These are phyloP conservation scores for Callimorpha dominula DNA, from an alignment of 2,888 invertebrate genomes.

Conservation along the genomic window DNA sequence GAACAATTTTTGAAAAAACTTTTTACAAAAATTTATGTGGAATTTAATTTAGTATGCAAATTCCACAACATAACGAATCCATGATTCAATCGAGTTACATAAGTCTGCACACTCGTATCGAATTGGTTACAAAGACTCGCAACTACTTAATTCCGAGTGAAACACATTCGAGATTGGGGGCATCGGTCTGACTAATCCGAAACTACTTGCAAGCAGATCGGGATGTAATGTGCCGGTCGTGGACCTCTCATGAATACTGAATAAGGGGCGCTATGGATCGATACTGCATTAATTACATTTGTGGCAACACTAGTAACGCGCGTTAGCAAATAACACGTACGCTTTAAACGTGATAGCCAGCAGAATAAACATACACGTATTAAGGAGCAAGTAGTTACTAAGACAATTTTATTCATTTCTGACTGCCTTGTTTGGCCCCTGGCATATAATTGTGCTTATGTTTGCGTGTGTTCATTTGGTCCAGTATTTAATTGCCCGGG, in stretches of 20 bases:
- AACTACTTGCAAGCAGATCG: constrained; percentile 79
- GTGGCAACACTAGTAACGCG: constrained; percentile 37
- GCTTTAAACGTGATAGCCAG: background rate
- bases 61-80: constrained; percentile 11
- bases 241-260: constrained; percentile 80
- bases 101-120: constrained; percentile 56
- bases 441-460: no score
- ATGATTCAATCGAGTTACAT: constrained; percentile 39
- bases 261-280: constrained; percentile 54
- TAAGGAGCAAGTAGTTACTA: constrained; percentile 22
- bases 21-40: background rate
- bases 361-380: constrained; percentile 6
- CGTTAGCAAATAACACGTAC: constrained; percentile 33
- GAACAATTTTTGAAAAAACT: background rate
- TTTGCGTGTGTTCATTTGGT: no score
- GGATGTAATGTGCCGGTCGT: constrained; percentile 72
- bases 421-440: no score
- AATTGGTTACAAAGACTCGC: constrained; percentile 66
- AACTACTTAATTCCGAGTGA: constrained; percentile 69
- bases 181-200: constrained; percentile 69
- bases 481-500: no score
- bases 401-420: background rate
- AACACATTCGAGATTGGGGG: constrained; percentile 66
- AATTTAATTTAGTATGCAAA: constrained; percentile 11
- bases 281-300: constrained; percentile 58